Evolutionary conservation across 2,797 vertebrate genomes (phyloP), one percentile per base, ranked within the genome.

Genomic region (Bufotes viridis): DNA sequence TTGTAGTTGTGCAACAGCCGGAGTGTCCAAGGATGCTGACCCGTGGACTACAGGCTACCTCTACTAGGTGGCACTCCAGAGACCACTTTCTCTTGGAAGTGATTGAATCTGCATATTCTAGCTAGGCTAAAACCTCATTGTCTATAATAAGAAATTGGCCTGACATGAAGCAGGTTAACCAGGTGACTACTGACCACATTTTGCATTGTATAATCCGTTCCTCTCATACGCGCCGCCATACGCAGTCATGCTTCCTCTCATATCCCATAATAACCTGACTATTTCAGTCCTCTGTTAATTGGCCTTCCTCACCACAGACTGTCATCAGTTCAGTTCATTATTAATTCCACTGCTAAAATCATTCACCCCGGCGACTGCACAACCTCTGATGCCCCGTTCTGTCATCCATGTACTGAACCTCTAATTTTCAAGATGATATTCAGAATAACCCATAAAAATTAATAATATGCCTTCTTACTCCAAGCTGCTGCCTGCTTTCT

Each of bases 331-430:
- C 75, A 55, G 53, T 57, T 74, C 51, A 78, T 55, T 78, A 55
- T 78, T 55, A 78, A 24, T 78, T 78, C 75, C 57, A 55, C n/a
- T 78, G 22, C 75, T 26, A 24, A 55, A 78, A 55, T 78, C 51
- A 55, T 57, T 78, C 75, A 78, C 75, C 22, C n/a, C 51, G 57
- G 13, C 5, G 49, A 57, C 51, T 55, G 51, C 53, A 26, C 22
- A 26, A 24, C 75, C 53, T 78, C 51, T 17, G 13, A 13, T 49
- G 34, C 29, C 70, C 70, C 70, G 34, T 74, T 20, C 70, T 74
- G 70, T 74, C 70, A 74, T 74, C 70, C 70, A 49, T 74, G 34
- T 0, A 74, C 34, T 20, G 18, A 42, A 74, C 70, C 22, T 78
- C 75, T 78, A 78, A 57, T 57, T 15, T 57, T 24, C 53, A 57